Conservation (phyloP, 2,888 invertebrate genomes). For the Polydrusus cervinus region DNA sequence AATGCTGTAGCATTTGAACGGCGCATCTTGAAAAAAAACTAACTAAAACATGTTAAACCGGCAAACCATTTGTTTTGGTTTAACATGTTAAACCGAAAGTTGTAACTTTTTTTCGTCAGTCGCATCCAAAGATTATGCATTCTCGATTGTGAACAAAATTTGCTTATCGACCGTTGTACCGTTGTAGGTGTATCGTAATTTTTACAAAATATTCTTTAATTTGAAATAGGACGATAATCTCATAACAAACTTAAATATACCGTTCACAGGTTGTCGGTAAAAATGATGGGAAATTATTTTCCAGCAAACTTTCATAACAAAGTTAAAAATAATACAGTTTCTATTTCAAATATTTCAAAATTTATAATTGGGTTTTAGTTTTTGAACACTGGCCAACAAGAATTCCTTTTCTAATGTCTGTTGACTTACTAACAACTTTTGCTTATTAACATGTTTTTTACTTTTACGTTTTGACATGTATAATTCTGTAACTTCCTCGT, state of each 20-base stretch:
- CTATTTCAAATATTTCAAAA: conserved; percentile 30
- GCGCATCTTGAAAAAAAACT: no score
- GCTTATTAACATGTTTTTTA: conserved; percentile 23
- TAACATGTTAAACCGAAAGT: no score
- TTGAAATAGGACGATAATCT: no score
- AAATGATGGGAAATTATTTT: not conserved
- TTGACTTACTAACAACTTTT: conserved; percentile 9
- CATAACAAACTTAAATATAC: not conserved
- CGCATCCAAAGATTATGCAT: no score
- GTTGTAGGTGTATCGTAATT: no score
- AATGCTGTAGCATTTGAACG: no score
- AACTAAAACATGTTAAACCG: no score
- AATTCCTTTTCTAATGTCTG: conserved; percentile 18
- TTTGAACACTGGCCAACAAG: conserved; percentile 36
- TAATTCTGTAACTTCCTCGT: not conserved
- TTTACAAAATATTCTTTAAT: no score
- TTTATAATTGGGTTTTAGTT: conserved; percentile 36
- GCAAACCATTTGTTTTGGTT: no score
- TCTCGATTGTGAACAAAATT: no score
- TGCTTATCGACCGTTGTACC: no score
- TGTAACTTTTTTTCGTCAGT: no score
- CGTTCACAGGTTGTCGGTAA: conserved; percentile 18
- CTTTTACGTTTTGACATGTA: not conserved
- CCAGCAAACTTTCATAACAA: conserved; percentile 17
- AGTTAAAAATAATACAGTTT: conserved; percentile 36